A percentile compares a stretch with the other conserved stretches of the same genome.
Conservation (phyloP, 2,797 vertebrate genomes). For the Hyperoplus immaculatus region DNA sequence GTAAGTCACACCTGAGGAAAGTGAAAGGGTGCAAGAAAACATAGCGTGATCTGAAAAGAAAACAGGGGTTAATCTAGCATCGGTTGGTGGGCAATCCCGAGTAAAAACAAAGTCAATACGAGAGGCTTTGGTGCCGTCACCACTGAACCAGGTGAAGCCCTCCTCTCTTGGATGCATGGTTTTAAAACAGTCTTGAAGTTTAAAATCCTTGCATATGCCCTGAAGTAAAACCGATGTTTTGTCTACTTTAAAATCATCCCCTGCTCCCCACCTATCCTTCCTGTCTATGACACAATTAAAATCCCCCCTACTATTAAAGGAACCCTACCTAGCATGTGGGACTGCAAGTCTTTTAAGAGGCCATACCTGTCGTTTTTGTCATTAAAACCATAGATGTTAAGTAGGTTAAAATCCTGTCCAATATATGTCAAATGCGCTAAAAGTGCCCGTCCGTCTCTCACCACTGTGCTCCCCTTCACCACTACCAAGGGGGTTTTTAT, state of each 20-base stretch:
- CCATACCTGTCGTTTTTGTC: conserved; percentile 33
- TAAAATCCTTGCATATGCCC: conserved; percentile 23
- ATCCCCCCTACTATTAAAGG: conserved; percentile 26
- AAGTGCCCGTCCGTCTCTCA: conserved; percentile 43
- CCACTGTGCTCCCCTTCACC: conserved; percentile 53
- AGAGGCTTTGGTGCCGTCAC: conserved; percentile 42
- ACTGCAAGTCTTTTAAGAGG: conserved; percentile 54
- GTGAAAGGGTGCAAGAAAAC: conserved; percentile 39
- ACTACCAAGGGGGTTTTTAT: conserved; percentile 30
- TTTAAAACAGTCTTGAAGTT: conserved; percentile 36
- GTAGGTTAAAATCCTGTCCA: conserved; percentile 7
- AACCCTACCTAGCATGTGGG: conserved; percentile 35
- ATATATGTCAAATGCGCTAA: conserved; percentile 43
- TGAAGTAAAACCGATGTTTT: conserved; percentile 10
- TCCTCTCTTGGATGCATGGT: conserved; percentile 44
- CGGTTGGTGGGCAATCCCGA: conserved; percentile 19
- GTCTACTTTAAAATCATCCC: conserved; percentile 30
- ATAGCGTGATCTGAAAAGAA: conserved; percentile 25
- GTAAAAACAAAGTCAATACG: conserved; percentile 35
- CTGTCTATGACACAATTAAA: conserved; percentile 45
- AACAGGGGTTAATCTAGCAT: conserved; percentile 31
- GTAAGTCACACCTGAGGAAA: conserved; percentile 9
- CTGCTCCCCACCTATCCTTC: neutral
- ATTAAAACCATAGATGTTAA: conserved; percentile 11
- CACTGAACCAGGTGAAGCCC: conserved; percentile 57